Base-by-base conservation (phyloP, 2,797 vertebrate species). In the Enteromius argenteus region DNA sequence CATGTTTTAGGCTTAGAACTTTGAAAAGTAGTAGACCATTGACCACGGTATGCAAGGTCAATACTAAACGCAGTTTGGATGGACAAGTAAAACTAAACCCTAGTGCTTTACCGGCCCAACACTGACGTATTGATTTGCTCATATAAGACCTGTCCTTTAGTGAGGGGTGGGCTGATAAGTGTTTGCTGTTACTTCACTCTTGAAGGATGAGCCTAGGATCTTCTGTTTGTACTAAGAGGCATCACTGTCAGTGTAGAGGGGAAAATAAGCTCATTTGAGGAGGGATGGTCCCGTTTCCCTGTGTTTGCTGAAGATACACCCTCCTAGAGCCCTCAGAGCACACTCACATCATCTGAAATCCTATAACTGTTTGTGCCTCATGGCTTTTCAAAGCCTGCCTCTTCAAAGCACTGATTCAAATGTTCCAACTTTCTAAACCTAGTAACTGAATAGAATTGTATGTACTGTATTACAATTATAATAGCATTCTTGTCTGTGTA, bases 91-190 rank as follows among this genome's bases (percentile, higher is more conserved):
- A 62, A 42, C 32, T 23, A 62, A 78, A 77, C 66, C 53, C 21
- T 51, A 19, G 58, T 77, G 78, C 44, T 69, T 81, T 56, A 56
- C 72, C 71, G 8, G 14, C 27, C 53, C 17, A 19, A n/a, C 64
- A 60, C 78, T 53, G 51, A 32, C 42, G 42, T 44, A 84, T 86
- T 8, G 78, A 84, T 80, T 66, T 35, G 44, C 39, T 74, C 23
- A 39, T 51, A 51, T 80, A 75, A 71, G 78, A 69, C 81, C 71
- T 62, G 64, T 76, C 71, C 66, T 84, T 71, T 71, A 86, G 53
- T 69, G 7, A 49, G 21, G 21, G 30, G 82, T 66, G 73, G 66
- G 30, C 79, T 53, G 53, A 62, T 75, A 84, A 84, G 79, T 81
- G 82, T 84, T 75, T 85, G 62, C 51, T 58, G 81, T 83, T 78